Percentiles rank a stretch among this genome's conserved stretches.
Conservation (phyloP, 2,888 invertebrate genomes). For the Phortica magna region DNA sequence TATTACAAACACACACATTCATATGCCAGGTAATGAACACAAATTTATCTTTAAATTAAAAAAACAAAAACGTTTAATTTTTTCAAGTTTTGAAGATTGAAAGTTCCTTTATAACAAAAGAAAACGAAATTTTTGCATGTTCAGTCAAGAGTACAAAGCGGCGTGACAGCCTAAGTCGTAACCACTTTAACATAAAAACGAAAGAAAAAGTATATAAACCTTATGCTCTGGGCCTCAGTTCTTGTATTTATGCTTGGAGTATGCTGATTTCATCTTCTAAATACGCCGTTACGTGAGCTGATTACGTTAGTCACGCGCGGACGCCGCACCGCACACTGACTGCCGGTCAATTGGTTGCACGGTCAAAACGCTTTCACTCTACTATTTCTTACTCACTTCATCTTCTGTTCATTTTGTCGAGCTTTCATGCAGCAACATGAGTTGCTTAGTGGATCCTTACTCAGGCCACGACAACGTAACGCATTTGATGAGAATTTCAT, state of each 20-base stretch:
- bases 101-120: too few relatives aligned
- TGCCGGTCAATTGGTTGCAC: background rate
- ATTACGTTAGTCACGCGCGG: slow-evolving; percentile 70
- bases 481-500: slow-evolving; percentile 65
- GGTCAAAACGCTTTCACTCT: background rate
- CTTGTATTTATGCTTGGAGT: slow-evolving; percentile 72
- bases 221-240: slow-evolving; percentile 40
- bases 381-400: slow-evolving; percentile 23
- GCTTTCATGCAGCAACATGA: too few relatives aligned
- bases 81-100: too few relatives aligned
- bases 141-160: too few relatives aligned
- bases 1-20: background rate
- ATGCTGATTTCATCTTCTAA: slow-evolving; percentile 75
- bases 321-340: slow-evolving; percentile 39
- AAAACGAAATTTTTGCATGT: too few relatives aligned
- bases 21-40: slow-evolving; percentile 30
- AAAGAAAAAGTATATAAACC: background rate
- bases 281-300: slow-evolving; percentile 72
- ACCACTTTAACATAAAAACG: too few relatives aligned
- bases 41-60: too few relatives aligned
- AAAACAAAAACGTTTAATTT: too few relatives aligned
- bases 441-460: slow-evolving; percentile 66
- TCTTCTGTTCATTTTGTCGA: slow-evolving; percentile 41
- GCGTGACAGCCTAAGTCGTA: background rate
- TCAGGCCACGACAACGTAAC: slow-evolving; percentile 58